Conservation (phyloP, 2,888 invertebrate species). For the Cryptocephalus primarius region DNA sequence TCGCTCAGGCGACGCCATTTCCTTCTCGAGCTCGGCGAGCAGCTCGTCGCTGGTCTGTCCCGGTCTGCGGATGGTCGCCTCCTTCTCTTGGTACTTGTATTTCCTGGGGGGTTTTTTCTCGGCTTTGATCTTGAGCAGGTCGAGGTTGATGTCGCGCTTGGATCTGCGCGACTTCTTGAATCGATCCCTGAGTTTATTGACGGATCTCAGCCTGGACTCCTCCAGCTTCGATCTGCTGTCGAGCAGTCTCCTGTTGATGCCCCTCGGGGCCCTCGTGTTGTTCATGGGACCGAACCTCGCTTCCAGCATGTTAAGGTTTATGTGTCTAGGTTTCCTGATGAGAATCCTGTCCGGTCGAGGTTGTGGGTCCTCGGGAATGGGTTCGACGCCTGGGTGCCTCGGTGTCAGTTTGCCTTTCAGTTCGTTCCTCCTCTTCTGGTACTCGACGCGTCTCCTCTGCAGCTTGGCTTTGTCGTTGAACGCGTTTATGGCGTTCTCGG, state of each 20-base stretch:
- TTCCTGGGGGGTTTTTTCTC: slow-evolving; percentile 5
- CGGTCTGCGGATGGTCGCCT: slow-evolving; percentile 16
- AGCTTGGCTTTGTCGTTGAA: slow-evolving; percentile 14
- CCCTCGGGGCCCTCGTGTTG: slow-evolving; percentile 1
- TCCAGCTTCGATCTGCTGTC: slow-evolving; percentile 9
- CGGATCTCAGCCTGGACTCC: slow-evolving; percentile 7
- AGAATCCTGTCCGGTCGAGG: neutral
- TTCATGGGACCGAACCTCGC: neutral
- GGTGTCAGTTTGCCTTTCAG: slow-evolving; percentile 8
- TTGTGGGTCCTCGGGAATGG: slow-evolving; percentile 12
- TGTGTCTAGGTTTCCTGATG: slow-evolving; percentile 5
- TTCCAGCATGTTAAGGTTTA: slow-evolving; percentile 7
- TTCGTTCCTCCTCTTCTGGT: slow-evolving; percentile 9
- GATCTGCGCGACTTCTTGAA: slow-evolving; percentile 6
- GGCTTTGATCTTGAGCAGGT: slow-evolving; percentile 19
- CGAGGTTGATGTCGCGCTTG: slow-evolving; percentile 28
- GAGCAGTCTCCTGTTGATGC: slow-evolving; percentile 7
- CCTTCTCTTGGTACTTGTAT: slow-evolving; percentile 8
- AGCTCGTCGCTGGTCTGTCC: slow-evolving; percentile 19
- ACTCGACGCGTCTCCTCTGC: slow-evolving; percentile 11
- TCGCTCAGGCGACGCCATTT: neutral
- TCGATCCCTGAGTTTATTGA: slow-evolving; percentile 6
- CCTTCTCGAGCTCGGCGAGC: slow-evolving; percentile 10
- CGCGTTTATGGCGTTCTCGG: slow-evolving; percentile 9
- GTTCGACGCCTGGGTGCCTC: slow-evolving; percentile 4